Percentiles rank a stretch among this genome's conserved stretches.
Evolutionary conservation across 1,140 invertebrate genomes (phyloP).

Genomic region (Olivierus martensii): DNA sequence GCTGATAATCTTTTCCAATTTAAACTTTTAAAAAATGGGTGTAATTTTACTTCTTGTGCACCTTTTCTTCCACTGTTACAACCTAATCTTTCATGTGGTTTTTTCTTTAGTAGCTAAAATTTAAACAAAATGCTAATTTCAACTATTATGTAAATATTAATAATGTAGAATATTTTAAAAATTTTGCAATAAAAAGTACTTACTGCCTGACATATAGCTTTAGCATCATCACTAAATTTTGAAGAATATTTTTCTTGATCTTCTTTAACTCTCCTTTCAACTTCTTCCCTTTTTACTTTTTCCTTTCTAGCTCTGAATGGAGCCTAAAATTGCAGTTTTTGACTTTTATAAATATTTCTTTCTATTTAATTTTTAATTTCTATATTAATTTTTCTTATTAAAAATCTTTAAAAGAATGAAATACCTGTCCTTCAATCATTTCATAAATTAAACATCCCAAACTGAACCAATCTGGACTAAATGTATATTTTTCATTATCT

Average conservation of each 20-base stretch:
- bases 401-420: background rate
- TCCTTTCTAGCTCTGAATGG: constrained; percentile 75
- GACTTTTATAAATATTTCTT: no score
- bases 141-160: no score
- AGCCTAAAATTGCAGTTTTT: constrained; percentile 37
- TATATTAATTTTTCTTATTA: no score
- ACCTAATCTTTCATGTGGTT: constrained; percentile 64
- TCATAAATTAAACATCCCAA: constrained; percentile 96
- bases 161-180: no score
- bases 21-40: constrained; percentile 77
- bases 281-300: constrained; percentile 91
- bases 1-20: constrained; percentile 96
- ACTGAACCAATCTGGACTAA: constrained; percentile 98
- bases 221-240: constrained; percentile 91
- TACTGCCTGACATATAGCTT: constrained; percentile 65
- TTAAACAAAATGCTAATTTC: no score
- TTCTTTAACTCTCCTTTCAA: constrained; percentile 90
- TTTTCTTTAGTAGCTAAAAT: constrained; percentile 52
- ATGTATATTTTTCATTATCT: constrained; percentile 96
- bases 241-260: constrained; percentile 89
- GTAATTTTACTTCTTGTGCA: constrained; percentile 71
- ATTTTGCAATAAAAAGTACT: background rate
- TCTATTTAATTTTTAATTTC: no score
- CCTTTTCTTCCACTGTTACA: constrained; percentile 69
- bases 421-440: constrained; percentile 93